Evolutionary conservation across 2,113 vertebrate genomes (phyloP), one percentile per base, ranked within the genome.

Genomic region (Collichthys lucidus): DNA sequence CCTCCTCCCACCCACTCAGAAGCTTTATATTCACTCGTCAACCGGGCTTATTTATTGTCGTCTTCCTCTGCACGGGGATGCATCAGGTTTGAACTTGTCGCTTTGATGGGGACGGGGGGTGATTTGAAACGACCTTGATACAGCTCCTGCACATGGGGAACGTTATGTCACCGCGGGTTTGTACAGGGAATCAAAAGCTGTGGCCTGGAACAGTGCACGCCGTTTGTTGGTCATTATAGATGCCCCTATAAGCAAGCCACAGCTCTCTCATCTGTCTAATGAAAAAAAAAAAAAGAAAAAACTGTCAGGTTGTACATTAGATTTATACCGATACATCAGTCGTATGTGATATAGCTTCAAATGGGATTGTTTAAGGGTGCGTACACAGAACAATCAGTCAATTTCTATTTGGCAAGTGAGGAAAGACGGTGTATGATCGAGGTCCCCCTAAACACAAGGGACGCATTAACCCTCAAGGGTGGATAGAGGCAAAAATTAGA

Each of bases 71-170:
- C 2, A 31, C 3, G 0, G 44, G 62, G 72, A 87, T 80, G 89
- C 79, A 79, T 91, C 84, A 56, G 79, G 77, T 89, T 88, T 88
- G 83, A 89, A 86, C 88, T 82, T 87, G 92, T 87, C 44, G 46
- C 77, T 84, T 86, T 89, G 64, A 88, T 72, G 75, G 76, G 79
- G 47, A 62, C 24, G 80, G 65, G 19, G 19, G 74, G 64, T 49
- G 88, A 87, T 89, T 92, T 15, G 71, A 81, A 85, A 86, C 50
- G 79, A 90, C 90, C 93, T 93, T 93, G 88, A 91, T 72, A 59
- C 79, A 82, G 86, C 87, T 86, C 82, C 77, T 70, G 85, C 70
- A 77, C 86, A 82, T 42, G 6, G 57, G 44, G 47, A 16, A 47
- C 57, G 76, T 75, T 74, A 79, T 79, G 84, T 24, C 26, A 14